These are phyloP conservation scores for Hypocryptadius cinnamomeus DNA, from an alignment of 2,113 vertebrate genomes.

Conservation along the genomic window DNA sequence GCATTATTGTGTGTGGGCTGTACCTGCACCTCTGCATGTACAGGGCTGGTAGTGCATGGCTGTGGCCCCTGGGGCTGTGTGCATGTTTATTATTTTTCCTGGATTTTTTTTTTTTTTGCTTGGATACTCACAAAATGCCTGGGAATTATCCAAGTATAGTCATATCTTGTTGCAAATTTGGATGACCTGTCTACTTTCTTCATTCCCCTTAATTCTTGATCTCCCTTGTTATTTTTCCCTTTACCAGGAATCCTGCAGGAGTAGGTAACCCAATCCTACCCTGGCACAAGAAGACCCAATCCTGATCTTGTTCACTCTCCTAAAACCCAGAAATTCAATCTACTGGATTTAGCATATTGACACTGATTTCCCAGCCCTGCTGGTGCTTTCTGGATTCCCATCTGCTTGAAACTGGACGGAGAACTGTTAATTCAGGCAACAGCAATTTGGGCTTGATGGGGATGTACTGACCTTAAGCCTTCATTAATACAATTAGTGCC, in stretches of 20 bases:
- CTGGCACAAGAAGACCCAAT: background rate
- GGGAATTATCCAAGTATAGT: background rate
- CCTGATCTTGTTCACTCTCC: background rate
- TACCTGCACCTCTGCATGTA: background rate
- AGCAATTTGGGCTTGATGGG: background rate
- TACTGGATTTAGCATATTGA: background rate
- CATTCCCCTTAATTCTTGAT: background rate
- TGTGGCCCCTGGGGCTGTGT: background rate
- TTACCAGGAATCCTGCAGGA: background rate
- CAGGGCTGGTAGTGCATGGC: background rate
- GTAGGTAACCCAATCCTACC: background rate
- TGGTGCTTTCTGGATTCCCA: background rate
- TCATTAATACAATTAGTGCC: background rate
- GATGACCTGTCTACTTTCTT: background rate
- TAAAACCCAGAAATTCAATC: background rate
- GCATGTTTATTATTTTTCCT: background rate
- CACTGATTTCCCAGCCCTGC: background rate
- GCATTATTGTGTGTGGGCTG: background rate
- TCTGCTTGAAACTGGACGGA: background rate
- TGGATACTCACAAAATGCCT: background rate
- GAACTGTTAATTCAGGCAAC: background rate
- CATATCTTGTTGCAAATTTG: background rate
- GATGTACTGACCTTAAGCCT: background rate
- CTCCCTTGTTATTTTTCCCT: background rate
- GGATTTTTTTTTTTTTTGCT: background rate